Evolutionary conservation across 1,140 invertebrate species (phyloP), one percentile per base, ranked within the genome.

Genomic region (Drosophila micromelanica): DNA sequence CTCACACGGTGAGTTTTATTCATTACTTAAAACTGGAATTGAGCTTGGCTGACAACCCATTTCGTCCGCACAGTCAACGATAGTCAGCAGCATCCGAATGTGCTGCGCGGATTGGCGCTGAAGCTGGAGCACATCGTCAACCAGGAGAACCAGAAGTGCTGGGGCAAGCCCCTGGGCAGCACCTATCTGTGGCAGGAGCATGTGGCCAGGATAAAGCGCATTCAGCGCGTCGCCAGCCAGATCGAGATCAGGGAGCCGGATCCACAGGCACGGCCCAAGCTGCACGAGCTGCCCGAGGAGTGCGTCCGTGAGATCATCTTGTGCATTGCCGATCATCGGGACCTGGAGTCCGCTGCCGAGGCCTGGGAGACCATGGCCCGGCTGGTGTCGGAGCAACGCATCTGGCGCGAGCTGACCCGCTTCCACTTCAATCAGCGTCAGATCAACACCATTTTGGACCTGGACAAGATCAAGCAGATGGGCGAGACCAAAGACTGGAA

Each of bases 341-440:
- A 99, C 92, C 94, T 99, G 79, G 95, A 92, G 64, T 91, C 93
- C 8, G 93, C 93, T 15, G 93, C 93, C 15, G 92, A 93, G 70
- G 94, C 96, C 3, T 96, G 95, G 93, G 93, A 93, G 56, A 93
- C 95, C 30, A 95, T 97, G 93, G 95, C 96, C 35, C 94, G 95
- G 32, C 93, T 99, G 8, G 95, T 97, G 20, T 95, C 96, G 43
- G 98, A 99, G 90, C 95, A 97, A 91, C 94, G 97, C 68, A 96
- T 99, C 43, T 99, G 98, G 98, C 94, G 96, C 57, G 96, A 98
- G 90, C 94, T 99, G 37, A 97, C 97, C 45, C 94, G 95, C 57
- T 99, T 98, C 92, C 98, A 99, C 92, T 99, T 99, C 93, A 96
- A 95, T 15, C 94, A 95, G 52, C 94, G 96, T 68, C 98, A 99